Evolutionary conservation across 2,888 invertebrate genomes (phyloP).

Genomic region (Ochropleura leucogaster): DNA sequence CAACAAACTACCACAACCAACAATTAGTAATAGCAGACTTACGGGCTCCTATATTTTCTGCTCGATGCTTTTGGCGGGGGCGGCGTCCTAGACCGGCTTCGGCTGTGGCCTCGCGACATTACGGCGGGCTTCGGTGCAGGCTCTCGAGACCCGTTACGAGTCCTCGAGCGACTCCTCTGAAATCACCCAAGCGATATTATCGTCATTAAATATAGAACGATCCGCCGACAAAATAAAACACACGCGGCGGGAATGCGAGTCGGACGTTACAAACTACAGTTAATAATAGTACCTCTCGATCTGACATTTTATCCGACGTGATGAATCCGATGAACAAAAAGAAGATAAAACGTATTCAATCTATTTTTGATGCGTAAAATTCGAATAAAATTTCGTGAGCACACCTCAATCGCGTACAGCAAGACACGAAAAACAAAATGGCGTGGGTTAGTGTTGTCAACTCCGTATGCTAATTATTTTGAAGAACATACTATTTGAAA

Average conservation of each 20-base stretch:
- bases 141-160: slow-evolving; percentile 88
- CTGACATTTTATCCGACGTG: slow-evolving; percentile 82
- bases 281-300: slow-evolving; percentile 88
- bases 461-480: neutral
- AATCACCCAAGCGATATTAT: slow-evolving; percentile 74
- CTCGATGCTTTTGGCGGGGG: slow-evolving; percentile 87
- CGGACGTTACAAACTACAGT: slow-evolving; percentile 69
- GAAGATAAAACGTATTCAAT: slow-evolving; percentile 77
- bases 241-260: slow-evolving; percentile 78
- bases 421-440: slow-evolving; percentile 84
- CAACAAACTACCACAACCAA: slow-evolving; percentile 42
- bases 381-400: slow-evolving; percentile 76
- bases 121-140: slow-evolving; percentile 82
- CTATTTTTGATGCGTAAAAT: slow-evolving; percentile 77
- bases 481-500: neutral
- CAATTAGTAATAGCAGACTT: slow-evolving; percentile 69
- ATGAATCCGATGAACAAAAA: slow-evolving; percentile 74
- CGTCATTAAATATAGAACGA: slow-evolving; percentile 71
- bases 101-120: slow-evolving; percentile 87
- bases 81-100: slow-evolving; percentile 89
- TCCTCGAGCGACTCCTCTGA: slow-evolving; percentile 89
- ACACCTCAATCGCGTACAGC: slow-evolving; percentile 70
- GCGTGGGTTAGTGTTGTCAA: slow-evolving; percentile 63
- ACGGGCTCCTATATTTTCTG: slow-evolving; percentile 89
- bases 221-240: slow-evolving; percentile 79